A percentile compares a stretch with the other conserved stretches of the same genome.
These are phyloP conservation scores for Zaprionus lachaisei DNA, from an alignment of 1,140 invertebrate genomes.

Conservation along the genomic window DNA sequence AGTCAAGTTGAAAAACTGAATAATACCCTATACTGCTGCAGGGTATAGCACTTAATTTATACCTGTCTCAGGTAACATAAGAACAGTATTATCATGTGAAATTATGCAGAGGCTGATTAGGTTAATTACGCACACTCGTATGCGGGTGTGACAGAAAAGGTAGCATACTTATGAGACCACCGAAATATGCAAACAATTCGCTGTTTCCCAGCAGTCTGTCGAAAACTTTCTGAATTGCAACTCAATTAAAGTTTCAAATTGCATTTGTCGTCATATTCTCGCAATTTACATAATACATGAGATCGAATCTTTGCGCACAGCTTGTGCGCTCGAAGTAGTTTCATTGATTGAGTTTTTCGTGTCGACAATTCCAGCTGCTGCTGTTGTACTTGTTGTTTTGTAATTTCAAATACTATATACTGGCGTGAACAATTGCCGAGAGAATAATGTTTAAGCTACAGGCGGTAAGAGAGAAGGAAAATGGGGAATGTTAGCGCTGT, in stretches of 20 bases:
- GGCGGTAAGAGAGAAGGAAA: neutral
- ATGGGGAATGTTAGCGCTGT: conserved; percentile 3
- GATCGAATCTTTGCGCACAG: conserved; percentile 50
- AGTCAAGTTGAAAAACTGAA: neutral
- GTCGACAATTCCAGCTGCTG: conserved; percentile 25
- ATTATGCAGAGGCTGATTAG: conserved; percentile 45
- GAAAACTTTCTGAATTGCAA: conserved; percentile 55
- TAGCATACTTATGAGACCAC: conserved; percentile 31
- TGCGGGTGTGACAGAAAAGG: conserved; percentile 26
- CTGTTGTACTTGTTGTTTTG: conserved; percentile 14
- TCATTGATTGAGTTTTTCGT: conserved; percentile 54
- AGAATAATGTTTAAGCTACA: conserved; percentile 6
- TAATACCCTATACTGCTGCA: neutral
- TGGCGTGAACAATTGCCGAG: conserved; percentile 11
- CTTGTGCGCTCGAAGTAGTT: conserved; percentile 25
- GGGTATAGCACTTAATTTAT: neutral
- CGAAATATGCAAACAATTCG: conserved; percentile 25
- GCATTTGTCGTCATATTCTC: conserved; percentile 52
- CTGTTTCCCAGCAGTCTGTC: neutral
- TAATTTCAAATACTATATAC: conserved; percentile 17
- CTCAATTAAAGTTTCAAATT: conserved; percentile 77
- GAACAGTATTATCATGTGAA: conserved; percentile 35
- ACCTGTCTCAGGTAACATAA: neutral
- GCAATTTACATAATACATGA: conserved; percentile 64
- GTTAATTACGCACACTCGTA: conserved; percentile 33